phyloP scores from a whole-genome alignment of 2,797 vertebrate genomes.

The Myiothlypis chrysogaster region DNA sequence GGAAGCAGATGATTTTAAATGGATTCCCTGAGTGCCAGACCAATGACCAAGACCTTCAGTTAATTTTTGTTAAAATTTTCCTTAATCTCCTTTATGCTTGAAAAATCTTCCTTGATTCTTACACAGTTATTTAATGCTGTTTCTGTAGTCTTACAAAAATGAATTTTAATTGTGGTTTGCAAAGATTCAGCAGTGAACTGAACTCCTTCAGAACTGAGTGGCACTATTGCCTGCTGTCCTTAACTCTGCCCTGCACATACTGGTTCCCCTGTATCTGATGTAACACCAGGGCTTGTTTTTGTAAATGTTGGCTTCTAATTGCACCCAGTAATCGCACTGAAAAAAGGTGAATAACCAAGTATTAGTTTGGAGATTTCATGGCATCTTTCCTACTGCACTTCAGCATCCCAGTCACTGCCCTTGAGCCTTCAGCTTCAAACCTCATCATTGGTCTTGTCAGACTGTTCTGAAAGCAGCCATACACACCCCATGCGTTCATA shows the following conservation, averaged over 20 bases:
- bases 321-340: background rate
- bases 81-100: background rate
- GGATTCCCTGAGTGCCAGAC: background rate
- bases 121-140: background rate
- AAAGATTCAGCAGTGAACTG: background rate
- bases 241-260: accelerated
- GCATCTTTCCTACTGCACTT: background rate
- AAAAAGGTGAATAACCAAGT: background rate
- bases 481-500: background rate
- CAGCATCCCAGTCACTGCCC: background rate
- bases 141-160: background rate
- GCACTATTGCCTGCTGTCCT: background rate
- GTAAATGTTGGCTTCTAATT: background rate
- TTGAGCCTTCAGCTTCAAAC: background rate
- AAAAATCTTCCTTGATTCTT: background rate
- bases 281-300: background rate
- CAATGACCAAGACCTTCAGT: background rate
- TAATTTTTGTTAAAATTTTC: background rate
- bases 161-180: background rate
- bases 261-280: background rate
- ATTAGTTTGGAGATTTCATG: background rate
- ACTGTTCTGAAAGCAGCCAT: background rate
- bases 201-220: background rate
- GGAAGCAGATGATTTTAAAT: background rate
- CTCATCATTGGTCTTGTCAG: background rate